Evolutionary conservation across 2,113 vertebrate species (phyloP).

Genomic region (Myodes glareolus): DNA sequence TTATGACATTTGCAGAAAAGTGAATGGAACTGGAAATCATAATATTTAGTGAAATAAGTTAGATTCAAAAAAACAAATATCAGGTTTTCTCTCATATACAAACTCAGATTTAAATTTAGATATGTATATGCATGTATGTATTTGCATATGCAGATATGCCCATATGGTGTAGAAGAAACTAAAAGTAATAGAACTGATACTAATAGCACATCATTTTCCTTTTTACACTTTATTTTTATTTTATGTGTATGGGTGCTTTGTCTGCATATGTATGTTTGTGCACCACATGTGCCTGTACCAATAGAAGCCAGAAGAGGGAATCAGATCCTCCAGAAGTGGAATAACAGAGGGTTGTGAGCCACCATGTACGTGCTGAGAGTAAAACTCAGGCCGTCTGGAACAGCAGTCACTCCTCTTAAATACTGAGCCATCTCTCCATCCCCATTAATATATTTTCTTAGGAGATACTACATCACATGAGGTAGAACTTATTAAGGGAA

Average conservation of each 20-base stretch:
- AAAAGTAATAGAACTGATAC: not conserved
- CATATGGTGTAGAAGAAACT: not conserved
- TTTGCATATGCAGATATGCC: not conserved
- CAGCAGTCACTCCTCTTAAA: not conserved
- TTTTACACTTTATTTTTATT: not conserved
- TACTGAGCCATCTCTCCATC: not conserved
- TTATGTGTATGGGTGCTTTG: not conserved
- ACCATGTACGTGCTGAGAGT: not conserved
- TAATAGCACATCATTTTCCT: not conserved
- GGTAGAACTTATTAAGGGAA: not conserved
- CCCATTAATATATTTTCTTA: not conserved
- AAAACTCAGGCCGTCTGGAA: not conserved
- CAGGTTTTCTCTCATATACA: not conserved
- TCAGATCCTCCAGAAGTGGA: not conserved
- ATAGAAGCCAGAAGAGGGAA: not conserved
- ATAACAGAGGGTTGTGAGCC: not conserved
- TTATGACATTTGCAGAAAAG: not conserved
- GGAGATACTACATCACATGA: not conserved
- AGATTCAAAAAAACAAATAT: not conserved
- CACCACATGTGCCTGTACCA: not conserved
- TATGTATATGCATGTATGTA: not conserved
- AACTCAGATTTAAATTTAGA: not conserved
- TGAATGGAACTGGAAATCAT: not conserved
- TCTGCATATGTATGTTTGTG: not conserved
- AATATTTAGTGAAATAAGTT: not conserved